Percentiles rank a stretch among this genome's conserved stretches.
Evolutionary conservation across 1,140 invertebrate genomes (phyloP).

Genomic region (Heliconius eleuchia): DNA sequence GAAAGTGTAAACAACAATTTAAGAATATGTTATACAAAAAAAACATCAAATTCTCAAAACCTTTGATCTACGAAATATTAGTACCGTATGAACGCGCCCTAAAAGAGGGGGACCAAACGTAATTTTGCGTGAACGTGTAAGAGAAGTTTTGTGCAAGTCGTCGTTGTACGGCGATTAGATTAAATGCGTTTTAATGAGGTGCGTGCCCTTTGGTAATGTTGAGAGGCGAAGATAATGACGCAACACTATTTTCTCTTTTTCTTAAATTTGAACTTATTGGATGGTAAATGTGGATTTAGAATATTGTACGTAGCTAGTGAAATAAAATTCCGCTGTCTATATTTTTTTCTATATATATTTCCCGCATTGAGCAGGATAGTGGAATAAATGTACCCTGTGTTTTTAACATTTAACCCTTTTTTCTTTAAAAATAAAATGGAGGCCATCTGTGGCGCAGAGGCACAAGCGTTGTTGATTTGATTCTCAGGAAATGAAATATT

Average conservation of each 20-base stretch:
- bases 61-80: conserved; percentile 26
- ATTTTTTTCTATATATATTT: too few species aligned
- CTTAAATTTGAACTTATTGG: background rate
- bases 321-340: too few species aligned
- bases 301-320: too few species aligned
- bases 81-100: conserved; percentile 29
- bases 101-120: conserved; percentile 52
- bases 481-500: too few species aligned
- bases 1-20: too few species aligned
- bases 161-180: conserved; percentile 48
- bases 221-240: conserved; percentile 31
- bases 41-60: conserved; percentile 12
- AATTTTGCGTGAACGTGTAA: conserved; percentile 73
- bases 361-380: too few species aligned
- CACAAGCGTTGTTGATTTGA: too few species aligned
- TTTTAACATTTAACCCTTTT: too few species aligned
- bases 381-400: too few species aligned
- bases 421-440: too few species aligned
- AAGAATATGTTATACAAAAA: background rate
- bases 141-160: conserved; percentile 59
- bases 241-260: background rate
- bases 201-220: conserved; percentile 25
- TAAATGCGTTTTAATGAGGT: conserved; percentile 46
- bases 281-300: too few species aligned
- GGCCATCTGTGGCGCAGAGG: too few species aligned